Conservation (phyloP, 2,888 invertebrate genomes). For the Amblyteles armatorius region DNA sequence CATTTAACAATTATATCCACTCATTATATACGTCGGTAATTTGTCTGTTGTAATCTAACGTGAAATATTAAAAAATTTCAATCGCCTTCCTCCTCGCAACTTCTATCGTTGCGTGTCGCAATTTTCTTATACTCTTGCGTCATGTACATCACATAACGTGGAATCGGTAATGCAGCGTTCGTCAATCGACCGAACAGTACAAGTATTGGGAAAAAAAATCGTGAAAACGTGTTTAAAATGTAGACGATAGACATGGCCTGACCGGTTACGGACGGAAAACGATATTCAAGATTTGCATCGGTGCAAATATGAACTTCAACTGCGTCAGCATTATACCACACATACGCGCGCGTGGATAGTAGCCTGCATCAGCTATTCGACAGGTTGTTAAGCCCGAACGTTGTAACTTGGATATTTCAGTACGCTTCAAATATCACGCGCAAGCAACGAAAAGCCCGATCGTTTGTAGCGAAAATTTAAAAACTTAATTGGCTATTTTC, state of each 20-base stretch:
- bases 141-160: background rate
- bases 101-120: conserved; percentile 31
- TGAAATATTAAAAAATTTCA: background rate
- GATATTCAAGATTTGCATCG: background rate
- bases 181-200: background rate
- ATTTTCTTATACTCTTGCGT: conserved; percentile 39
- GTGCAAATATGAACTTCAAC: background rate
- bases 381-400: conserved; percentile 1
- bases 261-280: background rate
- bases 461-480: too few relatives aligned
- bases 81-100: background rate
- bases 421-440: background rate
- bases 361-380: background rate
- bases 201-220: conserved; percentile 9
- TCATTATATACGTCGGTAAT: background rate
- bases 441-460: background rate
- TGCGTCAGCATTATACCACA: background rate
- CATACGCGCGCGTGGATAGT: background rate
- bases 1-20: background rate
- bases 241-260: background rate
- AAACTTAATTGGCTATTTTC: too few relatives aligned
- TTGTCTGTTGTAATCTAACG: background rate
- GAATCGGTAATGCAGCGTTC: background rate
- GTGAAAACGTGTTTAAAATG: conserved; percentile 30
- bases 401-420: background rate